Percentiles rank a stretch among this genome's conserved stretches.
phyloP scores from a whole-genome alignment of 2,113 vertebrate genomes.

The Ellobius talpinus region DNA sequence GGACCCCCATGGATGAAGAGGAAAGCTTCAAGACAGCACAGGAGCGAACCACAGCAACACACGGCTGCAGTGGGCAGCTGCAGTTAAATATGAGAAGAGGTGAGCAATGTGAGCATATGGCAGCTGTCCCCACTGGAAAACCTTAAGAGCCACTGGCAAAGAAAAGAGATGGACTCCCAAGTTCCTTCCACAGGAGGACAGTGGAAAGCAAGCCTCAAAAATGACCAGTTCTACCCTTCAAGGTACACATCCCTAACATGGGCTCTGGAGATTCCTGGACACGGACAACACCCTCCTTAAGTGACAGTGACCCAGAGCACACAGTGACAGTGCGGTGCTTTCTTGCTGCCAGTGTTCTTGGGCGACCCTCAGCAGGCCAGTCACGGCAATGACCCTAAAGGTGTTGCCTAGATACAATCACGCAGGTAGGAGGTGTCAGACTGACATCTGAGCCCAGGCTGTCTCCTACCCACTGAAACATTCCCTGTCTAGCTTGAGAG shows the following conservation, averaged over 20 bases:
- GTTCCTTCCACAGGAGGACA: neutral
- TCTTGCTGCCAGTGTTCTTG: neutral
- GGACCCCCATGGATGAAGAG: neutral
- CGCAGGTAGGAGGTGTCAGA: neutral
- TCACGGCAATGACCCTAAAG: neutral
- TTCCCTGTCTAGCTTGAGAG: neutral
- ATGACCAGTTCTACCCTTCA: neutral
- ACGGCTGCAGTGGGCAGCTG: neutral
- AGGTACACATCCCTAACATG: neutral
- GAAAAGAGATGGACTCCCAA: neutral
- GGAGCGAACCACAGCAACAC: neutral
- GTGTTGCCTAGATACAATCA: neutral
- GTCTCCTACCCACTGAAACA: neutral
- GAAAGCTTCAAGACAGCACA: neutral
- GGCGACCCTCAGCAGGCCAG: accelerated
- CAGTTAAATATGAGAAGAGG: neutral
- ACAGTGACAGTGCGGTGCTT: neutral
- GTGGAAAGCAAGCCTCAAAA: neutral
- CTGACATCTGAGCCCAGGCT: neutral
- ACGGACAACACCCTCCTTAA: no score
- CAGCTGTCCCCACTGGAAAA: neutral
- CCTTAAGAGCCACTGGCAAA: neutral
- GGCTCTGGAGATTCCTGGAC: neutral
- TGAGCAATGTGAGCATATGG: neutral
- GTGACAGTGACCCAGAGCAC: neutral